Evolutionary conservation across 2,797 vertebrate species (phyloP).

Genomic region (Semotilus atromaculatus): DNA sequence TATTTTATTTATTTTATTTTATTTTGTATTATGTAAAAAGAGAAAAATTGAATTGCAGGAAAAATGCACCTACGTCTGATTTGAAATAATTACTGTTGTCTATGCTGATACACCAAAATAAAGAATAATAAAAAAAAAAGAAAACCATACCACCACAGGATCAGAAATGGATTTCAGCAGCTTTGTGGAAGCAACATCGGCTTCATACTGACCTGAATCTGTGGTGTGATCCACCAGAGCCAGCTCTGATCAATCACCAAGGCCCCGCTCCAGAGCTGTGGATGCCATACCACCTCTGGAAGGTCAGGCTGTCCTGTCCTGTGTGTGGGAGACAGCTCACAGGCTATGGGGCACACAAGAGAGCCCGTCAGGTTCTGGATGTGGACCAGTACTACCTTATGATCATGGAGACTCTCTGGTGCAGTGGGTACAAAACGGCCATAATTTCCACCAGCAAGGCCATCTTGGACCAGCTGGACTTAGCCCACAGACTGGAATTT

Average conservation of each 20-base stretch:
- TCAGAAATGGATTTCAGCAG: conserved; percentile 31
- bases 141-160: conserved; percentile 31
- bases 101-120: too few relatives aligned
- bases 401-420: conserved; percentile 47
- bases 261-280: conserved; percentile 31
- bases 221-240: background rate
- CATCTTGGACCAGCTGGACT: background rate
- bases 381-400: conserved; percentile 33
- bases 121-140: too few relatives aligned
- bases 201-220: conserved; percentile 35
- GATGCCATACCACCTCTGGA: conserved; percentile 55
- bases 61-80: too few relatives aligned
- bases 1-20: too few relatives aligned
- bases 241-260: conserved; percentile 41
- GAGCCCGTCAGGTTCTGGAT: too few relatives aligned
- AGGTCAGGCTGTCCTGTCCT: conserved; percentile 38
- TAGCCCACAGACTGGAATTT: background rate
- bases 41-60: too few relatives aligned
- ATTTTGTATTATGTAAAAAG: too few relatives aligned
- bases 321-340: conserved; percentile 36
- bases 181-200: background rate
- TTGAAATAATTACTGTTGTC: too few relatives aligned
- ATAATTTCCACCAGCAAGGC: background rate
- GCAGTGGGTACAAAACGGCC: background rate
- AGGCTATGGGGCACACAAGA: background rate